These are phyloP conservation scores for Barypeithes pellucidus DNA, from an alignment of 2,888 invertebrate species.

Conservation along the genomic window DNA sequence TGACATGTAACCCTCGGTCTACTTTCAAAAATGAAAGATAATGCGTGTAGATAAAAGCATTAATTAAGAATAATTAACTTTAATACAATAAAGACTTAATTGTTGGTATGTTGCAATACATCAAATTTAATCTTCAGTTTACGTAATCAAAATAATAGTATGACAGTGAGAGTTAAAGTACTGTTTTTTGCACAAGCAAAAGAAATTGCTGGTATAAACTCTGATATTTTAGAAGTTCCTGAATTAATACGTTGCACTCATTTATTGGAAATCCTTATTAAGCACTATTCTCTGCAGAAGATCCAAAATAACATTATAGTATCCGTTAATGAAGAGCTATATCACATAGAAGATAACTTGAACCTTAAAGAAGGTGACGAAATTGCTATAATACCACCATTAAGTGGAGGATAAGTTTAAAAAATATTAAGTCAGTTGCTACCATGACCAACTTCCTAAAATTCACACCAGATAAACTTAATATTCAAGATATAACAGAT, in stretches of 20 bases:
- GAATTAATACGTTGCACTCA: slow-evolving; percentile 73
- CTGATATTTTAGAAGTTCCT: slow-evolving; percentile 73
- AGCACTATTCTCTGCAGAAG: slow-evolving; percentile 77
- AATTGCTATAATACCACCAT: slow-evolving; percentile 93
- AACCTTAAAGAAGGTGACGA: slow-evolving; percentile 81
- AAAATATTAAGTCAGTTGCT: background rate
- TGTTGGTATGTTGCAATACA: slow-evolving; percentile 16
- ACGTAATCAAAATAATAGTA: slow-evolving; percentile 44
- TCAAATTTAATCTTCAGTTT: slow-evolving; percentile 17
- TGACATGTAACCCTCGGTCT: slow-evolving; percentile 3
- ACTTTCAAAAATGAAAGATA: slow-evolving; percentile 1
- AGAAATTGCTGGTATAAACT: slow-evolving; percentile 82
- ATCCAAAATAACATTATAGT: slow-evolving; percentile 83
- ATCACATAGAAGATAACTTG: slow-evolving; percentile 72
- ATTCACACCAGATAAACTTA: slow-evolving; percentile 79
- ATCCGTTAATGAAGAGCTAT: slow-evolving; percentile 89
- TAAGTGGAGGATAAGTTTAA: slow-evolving; percentile 87
- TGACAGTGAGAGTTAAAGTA: slow-evolving; percentile 77
- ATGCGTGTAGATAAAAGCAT: background rate
- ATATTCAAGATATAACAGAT: slow-evolving; percentile 79
- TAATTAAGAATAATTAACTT: background rate
- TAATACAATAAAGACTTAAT: background rate
- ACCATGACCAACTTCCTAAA: slow-evolving; percentile 79
- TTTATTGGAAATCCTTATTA: slow-evolving; percentile 77
- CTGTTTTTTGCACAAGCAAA: slow-evolving; percentile 93